Percentiles rank a stretch among this genome's conserved stretches.
phyloP scores from a whole-genome alignment of 2,797 vertebrate genomes.

The Danio tinwini region DNA sequence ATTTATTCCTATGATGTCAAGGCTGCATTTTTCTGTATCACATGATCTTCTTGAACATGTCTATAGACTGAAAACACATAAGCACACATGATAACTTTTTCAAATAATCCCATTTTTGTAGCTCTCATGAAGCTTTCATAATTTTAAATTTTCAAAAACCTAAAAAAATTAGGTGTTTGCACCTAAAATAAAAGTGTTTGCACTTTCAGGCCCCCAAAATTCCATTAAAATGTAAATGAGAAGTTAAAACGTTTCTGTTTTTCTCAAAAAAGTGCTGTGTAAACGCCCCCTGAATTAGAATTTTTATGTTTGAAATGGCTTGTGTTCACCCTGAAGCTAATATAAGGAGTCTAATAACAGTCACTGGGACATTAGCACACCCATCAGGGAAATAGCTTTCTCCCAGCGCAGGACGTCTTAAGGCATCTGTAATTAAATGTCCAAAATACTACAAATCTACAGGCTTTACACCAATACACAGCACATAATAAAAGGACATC shows the following conservation, averaged over 20 bases:
- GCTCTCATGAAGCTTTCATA: no score
- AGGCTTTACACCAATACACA: conserved; percentile 25
- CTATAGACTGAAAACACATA: no score
- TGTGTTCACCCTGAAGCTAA: background rate
- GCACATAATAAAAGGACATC: conserved; percentile 33
- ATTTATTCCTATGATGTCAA: background rate
- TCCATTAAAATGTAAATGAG: no score
- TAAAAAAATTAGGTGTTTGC: no score
- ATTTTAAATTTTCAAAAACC: no score
- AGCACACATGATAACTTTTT: no score
- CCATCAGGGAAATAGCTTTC: conserved; percentile 10
- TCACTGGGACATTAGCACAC: background rate
- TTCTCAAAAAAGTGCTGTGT: no score
- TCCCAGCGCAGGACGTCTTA: background rate
- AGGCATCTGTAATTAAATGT: conserved; percentile 7
- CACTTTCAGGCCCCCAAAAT: no score
- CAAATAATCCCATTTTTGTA: no score
- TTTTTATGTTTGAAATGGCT: background rate
- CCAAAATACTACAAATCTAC: background rate
- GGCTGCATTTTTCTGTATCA: background rate
- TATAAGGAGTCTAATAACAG: background rate
- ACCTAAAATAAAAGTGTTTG: no score
- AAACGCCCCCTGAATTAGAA: background rate
- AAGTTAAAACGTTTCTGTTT: no score
- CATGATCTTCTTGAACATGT: no score